phyloP scores from a whole-genome alignment of 2,113 vertebrate species.

The Deroptyus accipitrinus region DNA sequence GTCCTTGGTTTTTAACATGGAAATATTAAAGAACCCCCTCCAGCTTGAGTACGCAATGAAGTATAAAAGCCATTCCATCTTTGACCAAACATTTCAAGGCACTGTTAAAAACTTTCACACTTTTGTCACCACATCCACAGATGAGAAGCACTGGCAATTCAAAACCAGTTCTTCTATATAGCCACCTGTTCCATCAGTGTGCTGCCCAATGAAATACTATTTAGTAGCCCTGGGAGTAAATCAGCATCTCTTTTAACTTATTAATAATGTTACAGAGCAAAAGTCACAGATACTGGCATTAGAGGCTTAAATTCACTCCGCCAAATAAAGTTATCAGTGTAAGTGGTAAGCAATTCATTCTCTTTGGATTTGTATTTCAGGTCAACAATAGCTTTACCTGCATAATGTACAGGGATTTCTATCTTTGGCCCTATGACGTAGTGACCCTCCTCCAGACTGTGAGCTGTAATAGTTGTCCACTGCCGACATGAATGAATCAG shows the following conservation, averaged over 20 bases:
- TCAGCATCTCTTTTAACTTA: not conserved
- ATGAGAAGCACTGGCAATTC: not conserved
- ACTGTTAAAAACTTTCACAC: slow-evolving; percentile 3
- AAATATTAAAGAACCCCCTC: not conserved
- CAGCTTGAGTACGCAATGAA: not conserved
- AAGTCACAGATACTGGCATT: not conserved
- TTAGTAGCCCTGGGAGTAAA: not conserved
- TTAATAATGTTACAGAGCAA: no score
- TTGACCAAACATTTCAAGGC: not conserved
- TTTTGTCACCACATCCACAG: not conserved
- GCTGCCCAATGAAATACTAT: not conserved
- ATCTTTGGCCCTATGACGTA: slow-evolving; percentile 99
- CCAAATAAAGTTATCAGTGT: not conserved
- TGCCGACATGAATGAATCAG: slow-evolving; percentile 97
- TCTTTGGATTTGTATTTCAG: not conserved
- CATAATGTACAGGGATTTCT: slow-evolving; percentile 98
- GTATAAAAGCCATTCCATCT: not conserved
- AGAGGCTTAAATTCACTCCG: not conserved
- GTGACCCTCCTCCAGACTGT: slow-evolving; percentile 98
- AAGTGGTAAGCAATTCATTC: not conserved
- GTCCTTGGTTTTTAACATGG: not conserved
- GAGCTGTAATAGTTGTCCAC: slow-evolving; percentile 98
- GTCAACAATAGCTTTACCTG: slow-evolving; percentile 80
- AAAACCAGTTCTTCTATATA: not conserved
- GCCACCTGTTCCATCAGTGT: not conserved